Base-by-base conservation (phyloP, 2,113 vertebrate genomes). In the Rhinolophus sinicus region DNA sequence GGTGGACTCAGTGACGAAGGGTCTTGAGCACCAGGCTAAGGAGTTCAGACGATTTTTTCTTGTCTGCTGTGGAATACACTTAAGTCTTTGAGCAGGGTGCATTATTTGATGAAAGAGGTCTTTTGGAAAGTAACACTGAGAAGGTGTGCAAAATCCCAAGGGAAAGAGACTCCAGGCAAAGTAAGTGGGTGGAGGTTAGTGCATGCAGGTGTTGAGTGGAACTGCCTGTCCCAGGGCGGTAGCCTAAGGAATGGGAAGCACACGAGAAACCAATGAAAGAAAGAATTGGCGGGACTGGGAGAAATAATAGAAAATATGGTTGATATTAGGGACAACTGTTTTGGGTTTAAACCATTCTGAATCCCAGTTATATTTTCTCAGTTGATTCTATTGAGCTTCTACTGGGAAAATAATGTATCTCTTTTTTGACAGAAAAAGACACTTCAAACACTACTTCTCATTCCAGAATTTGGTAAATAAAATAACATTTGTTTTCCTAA, bases 391-490 rank as follows among this genome's bases (percentile, higher is more conserved):
- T 76, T 60, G 60, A 8, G 30, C 16, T 64, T 62, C 10, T 62
- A 15, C 15, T 85, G 56, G 35, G 15, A 11, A 88, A 93, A 88
- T 3, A 94, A 70, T 58, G 9, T 2, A 56, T 50, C n/a, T 83
- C 30, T 92, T 72, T 80, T 78, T 93, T 30, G 84, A 83, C 72
- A 83, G 50, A 70, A 87, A 92, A 90, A 73, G 24, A 87, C 80
- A 90, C 40, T 64, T 90, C 30, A 83, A 86, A 70, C 21, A 92
- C 28, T 69, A 28, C 5, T 91, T 64, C 26, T 90, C 6, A 50
- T 87, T 72, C 50, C 44, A 90, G 47, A 86, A 78, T 90, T 80
- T 93, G n/a, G 12, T 78, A 28, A 85, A 87, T 69, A 95, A 89
- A 83, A 78, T 56, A 18, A 81, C 47, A 56, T 69, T 47, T 88